Conservation (phyloP, 2,113 vertebrate genomes). For the Monopterus albus region DNA sequence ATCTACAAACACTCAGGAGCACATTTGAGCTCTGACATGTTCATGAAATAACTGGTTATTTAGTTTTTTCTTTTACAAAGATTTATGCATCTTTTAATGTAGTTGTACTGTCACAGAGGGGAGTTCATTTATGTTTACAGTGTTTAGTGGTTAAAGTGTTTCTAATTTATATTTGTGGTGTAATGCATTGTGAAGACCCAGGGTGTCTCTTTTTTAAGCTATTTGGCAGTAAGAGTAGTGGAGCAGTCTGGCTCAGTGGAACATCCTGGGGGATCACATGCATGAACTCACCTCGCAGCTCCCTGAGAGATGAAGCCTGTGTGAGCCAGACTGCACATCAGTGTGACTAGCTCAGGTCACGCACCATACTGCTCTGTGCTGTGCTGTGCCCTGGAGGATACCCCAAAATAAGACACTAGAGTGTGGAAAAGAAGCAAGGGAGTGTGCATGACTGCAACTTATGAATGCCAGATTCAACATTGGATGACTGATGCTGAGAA, state of each 20-base stretch:
- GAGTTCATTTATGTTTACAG: not conserved
- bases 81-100: too few species aligned
- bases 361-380: not conserved
- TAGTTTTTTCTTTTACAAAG: too few species aligned
- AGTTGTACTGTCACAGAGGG: too few species aligned
- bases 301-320: constrained; percentile 19
- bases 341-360: constrained; percentile 18
- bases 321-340: constrained; percentile 46
- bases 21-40: too few species aligned
- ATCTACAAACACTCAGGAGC: too few species aligned
- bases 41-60: too few species aligned
- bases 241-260: constrained; percentile 16
- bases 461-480: constrained; percentile 34
- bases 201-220: constrained; percentile 19
- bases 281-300: constrained; percentile 30
- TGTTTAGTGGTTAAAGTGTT: not conserved
- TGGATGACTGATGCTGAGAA: constrained; percentile 34
- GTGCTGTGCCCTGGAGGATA: constrained; percentile 26
- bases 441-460: constrained; percentile 27
- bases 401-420: constrained; percentile 36
- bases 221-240: not conserved
- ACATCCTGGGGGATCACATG: constrained; percentile 25
- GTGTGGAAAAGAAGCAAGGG: constrained; percentile 33
- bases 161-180: constrained; percentile 5
- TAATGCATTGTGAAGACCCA: not conserved